A percentile compares a stretch with the other conserved stretches of the same genome.
phyloP scores from a whole-genome alignment of 2,888 invertebrate genomes.

The Byasa hedistus region DNA sequence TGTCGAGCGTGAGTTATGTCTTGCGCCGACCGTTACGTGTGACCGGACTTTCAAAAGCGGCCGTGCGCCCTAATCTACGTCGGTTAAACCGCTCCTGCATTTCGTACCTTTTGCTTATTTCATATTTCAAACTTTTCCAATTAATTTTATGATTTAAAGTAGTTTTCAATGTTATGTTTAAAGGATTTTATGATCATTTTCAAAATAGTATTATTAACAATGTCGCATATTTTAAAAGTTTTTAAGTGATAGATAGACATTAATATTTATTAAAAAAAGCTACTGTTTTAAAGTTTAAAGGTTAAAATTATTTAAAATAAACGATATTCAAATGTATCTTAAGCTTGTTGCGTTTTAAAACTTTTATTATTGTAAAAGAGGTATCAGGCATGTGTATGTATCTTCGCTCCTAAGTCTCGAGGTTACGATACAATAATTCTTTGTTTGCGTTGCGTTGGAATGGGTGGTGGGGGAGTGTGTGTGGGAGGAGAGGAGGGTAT shows the following conservation, averaged over 20 bases:
- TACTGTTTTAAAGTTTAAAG: no score
- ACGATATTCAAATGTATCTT: not conserved
- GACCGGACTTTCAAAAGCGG: constrained; percentile 40
- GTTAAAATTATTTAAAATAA: no score
- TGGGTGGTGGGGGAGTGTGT: constrained; percentile 37
- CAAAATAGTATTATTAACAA: no score
- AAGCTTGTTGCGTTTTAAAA: constrained; percentile 2
- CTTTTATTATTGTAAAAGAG: not conserved
- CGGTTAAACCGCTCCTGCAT: constrained; percentile 35
- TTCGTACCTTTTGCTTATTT: constrained; percentile 16
- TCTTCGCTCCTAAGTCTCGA: constrained; percentile 5
- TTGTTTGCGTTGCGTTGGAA: constrained; percentile 48
- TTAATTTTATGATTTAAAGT: not conserved
- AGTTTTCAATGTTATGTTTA: not conserved
- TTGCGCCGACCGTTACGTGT: constrained; percentile 47
- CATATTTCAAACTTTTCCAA: constrained; percentile 28
- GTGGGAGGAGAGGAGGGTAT: constrained; percentile 42
- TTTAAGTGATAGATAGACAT: no score
- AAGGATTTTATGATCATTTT: not conserved
- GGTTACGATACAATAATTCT: constrained; percentile 24
- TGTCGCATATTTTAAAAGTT: no score
- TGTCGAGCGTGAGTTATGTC: constrained; percentile 49
- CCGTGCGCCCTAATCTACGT: constrained; percentile 45
- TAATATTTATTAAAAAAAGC: no score
- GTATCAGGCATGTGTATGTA: not conserved